Evolutionary conservation across 2,888 invertebrate genomes (phyloP).

Genomic region (Troglohyphantes excavatus): DNA sequence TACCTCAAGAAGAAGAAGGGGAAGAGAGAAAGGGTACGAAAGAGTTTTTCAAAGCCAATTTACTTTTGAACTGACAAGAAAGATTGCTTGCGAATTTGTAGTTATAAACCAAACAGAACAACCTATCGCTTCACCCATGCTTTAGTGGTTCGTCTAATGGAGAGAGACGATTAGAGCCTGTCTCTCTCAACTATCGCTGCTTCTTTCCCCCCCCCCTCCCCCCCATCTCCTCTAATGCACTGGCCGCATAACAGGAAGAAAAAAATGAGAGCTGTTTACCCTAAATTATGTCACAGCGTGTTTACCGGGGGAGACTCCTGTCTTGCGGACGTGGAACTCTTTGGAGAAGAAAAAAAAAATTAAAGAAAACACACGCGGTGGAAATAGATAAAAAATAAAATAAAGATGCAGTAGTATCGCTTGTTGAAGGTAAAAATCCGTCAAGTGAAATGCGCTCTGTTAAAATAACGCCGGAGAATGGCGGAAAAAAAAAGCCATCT

Average conservation of each 20-base stretch:
- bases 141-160: slow-evolving; percentile 28
- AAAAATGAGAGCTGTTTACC: slow-evolving; percentile 32
- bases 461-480: slow-evolving; percentile 37
- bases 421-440: slow-evolving; percentile 39
- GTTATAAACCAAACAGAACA: background rate
- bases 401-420: background rate
- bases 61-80: background rate
- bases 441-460: slow-evolving; percentile 55
- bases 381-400: too few relatives aligned
- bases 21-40: background rate
- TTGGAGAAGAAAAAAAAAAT: background rate
- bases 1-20: background rate
- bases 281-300: slow-evolving; percentile 57
- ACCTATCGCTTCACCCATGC: background rate
- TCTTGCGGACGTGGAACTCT: background rate
- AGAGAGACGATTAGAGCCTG: background rate
- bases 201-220: background rate
- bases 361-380: background rate
- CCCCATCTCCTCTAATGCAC: slow-evolving; percentile 5
- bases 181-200: too few relatives aligned
- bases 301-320: slow-evolving; percentile 23
- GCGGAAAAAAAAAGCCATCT: background rate
- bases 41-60: background rate
- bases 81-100: background rate
- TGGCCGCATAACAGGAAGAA: background rate